Evolutionary conservation across 92 coral and sea anemone species (phyloP), one percentile per base, ranked within the genome.

Genomic region (Phenganax marumi): DNA sequence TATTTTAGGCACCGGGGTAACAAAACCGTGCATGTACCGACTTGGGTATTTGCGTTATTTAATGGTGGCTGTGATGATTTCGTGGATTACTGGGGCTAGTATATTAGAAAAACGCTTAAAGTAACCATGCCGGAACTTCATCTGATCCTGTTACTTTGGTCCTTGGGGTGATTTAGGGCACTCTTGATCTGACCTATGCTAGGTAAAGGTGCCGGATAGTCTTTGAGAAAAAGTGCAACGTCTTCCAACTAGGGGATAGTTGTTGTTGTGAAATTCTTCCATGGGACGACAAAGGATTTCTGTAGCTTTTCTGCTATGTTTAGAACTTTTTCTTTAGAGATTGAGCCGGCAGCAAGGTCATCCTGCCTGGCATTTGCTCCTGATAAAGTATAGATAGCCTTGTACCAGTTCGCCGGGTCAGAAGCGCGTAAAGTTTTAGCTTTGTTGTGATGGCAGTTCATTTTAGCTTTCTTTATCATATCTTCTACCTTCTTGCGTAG

Each of bases 171-270:
- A 84, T 33, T 64, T 58, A 66, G 81, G 80, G 8, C n/a, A n/a
- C n/a, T n/a, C n/a, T n/a, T n/a, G n/a, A n/a, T n/a, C n/a, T n/a
- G n/a, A n/a, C n/a, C n/a, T n/a, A n/a, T n/a, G n/a, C n/a, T n/a
- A n/a, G n/a, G n/a, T n/a, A n/a, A n/a, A n/a, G n/a, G n/a, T n/a
- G 80, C 70, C 21, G 80, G 80, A 57, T 75, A 16, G 77, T 85
- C 84, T 63, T 69, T 84, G 63, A 47, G 74, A 14, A 43, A 68
- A 12, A 74, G 82, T 50, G 49, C 79, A 19, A 73, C 79, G 13
- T 81, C 85, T 18, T 81, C 72, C 22, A 77, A 0, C 13, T 43
- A 49, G 8, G 85, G 86, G 13, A 14, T 18, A 52, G 39, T 73
- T 50, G 61, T 17, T 14, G 3, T 7, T 16, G 49, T 53, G 14